phyloP scores from a whole-genome alignment of 2,113 vertebrate genomes.

The Heterocephalus glaber region DNA sequence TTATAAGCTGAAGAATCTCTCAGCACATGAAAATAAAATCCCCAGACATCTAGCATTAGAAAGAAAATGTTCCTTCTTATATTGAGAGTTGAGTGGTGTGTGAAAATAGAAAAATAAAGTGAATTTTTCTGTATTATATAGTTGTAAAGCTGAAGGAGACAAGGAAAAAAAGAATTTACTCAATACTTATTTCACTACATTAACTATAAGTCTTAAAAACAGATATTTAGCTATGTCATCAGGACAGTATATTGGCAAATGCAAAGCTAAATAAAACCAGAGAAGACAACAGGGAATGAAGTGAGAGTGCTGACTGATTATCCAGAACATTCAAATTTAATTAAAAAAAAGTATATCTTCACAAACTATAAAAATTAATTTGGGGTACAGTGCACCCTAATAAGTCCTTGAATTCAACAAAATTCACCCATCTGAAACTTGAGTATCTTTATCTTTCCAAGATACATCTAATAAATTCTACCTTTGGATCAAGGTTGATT shows the following conservation, averaged over 20 bases:
- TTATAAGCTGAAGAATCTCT: background rate
- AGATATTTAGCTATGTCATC: constrained; percentile 69
- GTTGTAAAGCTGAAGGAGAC: background rate
- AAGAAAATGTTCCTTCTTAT: background rate
- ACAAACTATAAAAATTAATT: constrained; percentile 45
- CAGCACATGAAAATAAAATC: background rate
- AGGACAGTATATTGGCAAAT: constrained; percentile 67
- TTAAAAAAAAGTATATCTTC: constrained; percentile 65
- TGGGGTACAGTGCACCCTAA: background rate
- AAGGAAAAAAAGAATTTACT: background rate
- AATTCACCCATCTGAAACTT: constrained; percentile 66
- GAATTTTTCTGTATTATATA: background rate
- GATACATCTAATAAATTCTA: constrained; percentile 64
- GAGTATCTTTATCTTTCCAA: constrained; percentile 70
- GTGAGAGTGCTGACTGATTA: constrained; percentile 70
- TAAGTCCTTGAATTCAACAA: constrained; percentile 48
- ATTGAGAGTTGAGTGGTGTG: background rate
- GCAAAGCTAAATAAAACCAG: constrained; percentile 69
- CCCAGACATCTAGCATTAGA: background rate
- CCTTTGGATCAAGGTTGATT: constrained; percentile 66
- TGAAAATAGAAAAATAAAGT: background rate
- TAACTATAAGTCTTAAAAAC: constrained; percentile 45
- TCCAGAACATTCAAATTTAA: constrained; percentile 61
- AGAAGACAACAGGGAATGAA: constrained; percentile 68
- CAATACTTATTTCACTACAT: constrained; percentile 44